Conservation (phyloP, 2,888 invertebrate genomes). For the Chymomyza amoena region DNA sequence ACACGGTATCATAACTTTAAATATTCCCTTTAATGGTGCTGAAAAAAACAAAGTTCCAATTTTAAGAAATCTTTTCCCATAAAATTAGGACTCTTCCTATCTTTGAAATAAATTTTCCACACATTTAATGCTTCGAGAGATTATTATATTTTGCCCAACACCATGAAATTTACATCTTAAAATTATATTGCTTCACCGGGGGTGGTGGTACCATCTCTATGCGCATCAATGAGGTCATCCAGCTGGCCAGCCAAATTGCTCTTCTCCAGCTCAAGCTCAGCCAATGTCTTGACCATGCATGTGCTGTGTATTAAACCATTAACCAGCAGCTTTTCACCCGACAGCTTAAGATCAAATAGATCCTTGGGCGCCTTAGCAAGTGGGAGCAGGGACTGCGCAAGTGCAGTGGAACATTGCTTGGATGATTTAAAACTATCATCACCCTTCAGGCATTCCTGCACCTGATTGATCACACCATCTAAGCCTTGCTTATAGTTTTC, state of each 20-base stretch:
- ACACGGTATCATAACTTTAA: no score
- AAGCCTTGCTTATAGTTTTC: not conserved
- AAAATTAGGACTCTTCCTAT: no score
- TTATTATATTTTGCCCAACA: not conserved
- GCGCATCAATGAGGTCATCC: not conserved
- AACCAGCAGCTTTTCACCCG: constrained; percentile 7
- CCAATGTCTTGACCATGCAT: not conserved
- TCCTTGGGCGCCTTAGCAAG: constrained; percentile 9
- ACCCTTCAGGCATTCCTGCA: constrained; percentile 13
- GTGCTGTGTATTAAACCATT: constrained; percentile 6
- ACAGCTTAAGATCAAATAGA: constrained; percentile 3
- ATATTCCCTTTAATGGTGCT: no score
- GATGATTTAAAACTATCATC: not conserved
- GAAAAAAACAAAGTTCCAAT: no score
- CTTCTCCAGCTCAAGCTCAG: constrained; percentile 5
- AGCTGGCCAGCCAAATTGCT: not conserved
- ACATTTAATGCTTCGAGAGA: not conserved
- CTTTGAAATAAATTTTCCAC: not conserved
- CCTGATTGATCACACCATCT: constrained; percentile 6
- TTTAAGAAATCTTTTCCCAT: no score
- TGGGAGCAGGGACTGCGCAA: not conserved
- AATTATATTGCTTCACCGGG: not conserved
- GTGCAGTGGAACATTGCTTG: not conserved
- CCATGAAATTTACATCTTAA: not conserved
- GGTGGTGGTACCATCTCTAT: not conserved